Evolutionary conservation across 1,140 invertebrate genomes (phyloP).

Genomic region (Drosophila kohkoa): DNA sequence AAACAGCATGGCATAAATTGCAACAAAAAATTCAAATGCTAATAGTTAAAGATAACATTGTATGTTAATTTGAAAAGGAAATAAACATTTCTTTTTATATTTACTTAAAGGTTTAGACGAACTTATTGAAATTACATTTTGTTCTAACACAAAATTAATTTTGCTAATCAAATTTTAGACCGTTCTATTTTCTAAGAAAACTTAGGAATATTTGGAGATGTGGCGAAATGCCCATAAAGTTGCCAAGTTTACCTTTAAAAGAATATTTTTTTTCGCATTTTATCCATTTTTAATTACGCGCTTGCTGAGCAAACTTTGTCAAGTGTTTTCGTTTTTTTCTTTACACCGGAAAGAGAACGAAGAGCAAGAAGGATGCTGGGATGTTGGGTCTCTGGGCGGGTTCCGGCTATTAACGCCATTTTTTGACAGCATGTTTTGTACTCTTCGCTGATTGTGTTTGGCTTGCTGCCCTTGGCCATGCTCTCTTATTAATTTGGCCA

Average conservation of each 20-base stretch:
- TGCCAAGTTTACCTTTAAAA: slow-evolving; percentile 9
- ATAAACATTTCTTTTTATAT: no score
- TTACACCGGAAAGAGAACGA: slow-evolving; percentile 7
- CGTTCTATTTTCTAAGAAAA: no score
- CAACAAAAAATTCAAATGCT: no score
- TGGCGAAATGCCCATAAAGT: background rate
- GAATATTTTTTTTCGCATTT: slow-evolving; percentile 13
- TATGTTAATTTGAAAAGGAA: no score
- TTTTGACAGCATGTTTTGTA: slow-evolving; percentile 49
- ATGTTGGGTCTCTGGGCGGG: background rate
- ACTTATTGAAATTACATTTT: no score
- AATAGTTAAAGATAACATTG: no score
- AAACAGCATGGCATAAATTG: no score
- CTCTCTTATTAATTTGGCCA: slow-evolving; percentile 73
- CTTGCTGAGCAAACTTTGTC: slow-evolving; percentile 59
- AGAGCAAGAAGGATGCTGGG: background rate
- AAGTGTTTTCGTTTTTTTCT: slow-evolving; percentile 52
- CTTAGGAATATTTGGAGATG: background rate
- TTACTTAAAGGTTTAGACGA: no score
- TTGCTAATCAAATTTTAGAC: no score
- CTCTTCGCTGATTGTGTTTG: slow-evolving; percentile 40
- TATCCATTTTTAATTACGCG: slow-evolving; percentile 62
- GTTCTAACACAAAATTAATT: no score
- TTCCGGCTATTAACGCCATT: slow-evolving; percentile 72
- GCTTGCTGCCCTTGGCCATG: slow-evolving; percentile 52